phyloP scores from a whole-genome alignment of 2,888 invertebrate species.

The Heliconius sara region DNA sequence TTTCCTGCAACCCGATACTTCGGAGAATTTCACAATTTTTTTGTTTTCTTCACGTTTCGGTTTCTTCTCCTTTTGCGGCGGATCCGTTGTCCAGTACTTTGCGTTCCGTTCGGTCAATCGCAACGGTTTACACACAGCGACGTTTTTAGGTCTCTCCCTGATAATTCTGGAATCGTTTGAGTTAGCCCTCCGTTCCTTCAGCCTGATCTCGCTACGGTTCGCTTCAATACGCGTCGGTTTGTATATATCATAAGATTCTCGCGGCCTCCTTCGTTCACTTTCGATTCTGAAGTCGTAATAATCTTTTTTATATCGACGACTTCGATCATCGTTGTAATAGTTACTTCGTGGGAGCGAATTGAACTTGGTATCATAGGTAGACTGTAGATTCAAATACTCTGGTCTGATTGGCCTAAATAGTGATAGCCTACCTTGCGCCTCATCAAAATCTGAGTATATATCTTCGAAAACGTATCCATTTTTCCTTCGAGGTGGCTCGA shows the following conservation, averaged over 20 bases:
- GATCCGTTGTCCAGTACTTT: conserved; percentile 76
- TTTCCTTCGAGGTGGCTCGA: conserved; percentile 69
- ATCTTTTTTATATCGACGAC: conserved; percentile 70
- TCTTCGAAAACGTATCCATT: conserved; percentile 81
- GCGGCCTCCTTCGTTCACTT: conserved; percentile 57
- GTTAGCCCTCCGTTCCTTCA: conserved; percentile 49
- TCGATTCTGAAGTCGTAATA: conserved; percentile 79
- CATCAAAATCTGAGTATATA: conserved; percentile 80
- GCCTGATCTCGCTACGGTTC: conserved; percentile 48
- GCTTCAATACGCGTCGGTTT: conserved; percentile 52
- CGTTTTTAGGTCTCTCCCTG: conserved; percentile 63
- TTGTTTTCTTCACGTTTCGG: conserved; percentile 73
- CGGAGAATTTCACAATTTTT: conserved; percentile 81
- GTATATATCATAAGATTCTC: conserved; percentile 66
- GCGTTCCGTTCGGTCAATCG: conserved; percentile 71
- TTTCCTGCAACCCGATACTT: conserved; percentile 79
- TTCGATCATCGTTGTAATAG: conserved; percentile 68
- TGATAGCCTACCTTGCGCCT: conserved; percentile 77
- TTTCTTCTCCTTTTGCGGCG: conserved; percentile 62
- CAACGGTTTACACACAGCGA: conserved; percentile 76
- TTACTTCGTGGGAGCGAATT: conserved; percentile 76
- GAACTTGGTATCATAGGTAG: conserved; percentile 73
- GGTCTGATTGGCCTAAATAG: conserved; percentile 79
- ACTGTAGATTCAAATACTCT: conserved; percentile 76
- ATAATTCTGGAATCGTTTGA: conserved; percentile 49